Evolutionary conservation across 2,888 invertebrate species (phyloP), one percentile per base, ranked within the genome.

Genomic region (Eupithecia pulchellata): DNA sequence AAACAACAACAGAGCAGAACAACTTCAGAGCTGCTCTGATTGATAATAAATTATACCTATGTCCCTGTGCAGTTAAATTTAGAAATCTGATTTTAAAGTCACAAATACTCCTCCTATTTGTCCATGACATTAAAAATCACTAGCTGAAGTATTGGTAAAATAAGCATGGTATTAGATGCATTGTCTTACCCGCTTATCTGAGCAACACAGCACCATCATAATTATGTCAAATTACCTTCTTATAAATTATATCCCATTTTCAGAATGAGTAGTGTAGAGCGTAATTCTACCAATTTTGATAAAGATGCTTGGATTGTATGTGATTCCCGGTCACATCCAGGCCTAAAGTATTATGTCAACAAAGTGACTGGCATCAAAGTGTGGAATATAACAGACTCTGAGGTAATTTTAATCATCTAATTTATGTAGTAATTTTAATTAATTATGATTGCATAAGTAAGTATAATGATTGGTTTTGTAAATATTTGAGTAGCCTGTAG

Each of bases 321-420:
- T 74, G 82, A 84, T 64, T 93, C 93, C 6, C 90, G 85, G 74
- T 86, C 89, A 4, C 83, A 87, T 68, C 77, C 80, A 62, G 89
- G 88, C 11, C 78, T 80, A 55, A 81, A 86, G 65, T 93, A 90
- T 78, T 92, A 91, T 76, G 91, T 91, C 71, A 92, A 93, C 69
- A 89, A 88, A 30, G 25, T 82, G 1, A 90, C 89, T 71, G 90
- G 91, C 42, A 81, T 88, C 79, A 81, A 90, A 74, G 87, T 79
- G 27, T 92, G 92, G 91, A 87, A 91, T 79, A 78, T 90, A 72
- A 87, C 87, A 72, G 84, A 86, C 64, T 69, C 79, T 25, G 89
- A 91, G 84, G 92, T 91, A 82, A 75, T 72, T 52, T 34, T 27
- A n/a, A 55, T 27, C 3, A 13, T 52, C 4, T 39, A 39, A 39